Conservation (phyloP, 2,888 invertebrate species). For the Operophtera brumata region DNA sequence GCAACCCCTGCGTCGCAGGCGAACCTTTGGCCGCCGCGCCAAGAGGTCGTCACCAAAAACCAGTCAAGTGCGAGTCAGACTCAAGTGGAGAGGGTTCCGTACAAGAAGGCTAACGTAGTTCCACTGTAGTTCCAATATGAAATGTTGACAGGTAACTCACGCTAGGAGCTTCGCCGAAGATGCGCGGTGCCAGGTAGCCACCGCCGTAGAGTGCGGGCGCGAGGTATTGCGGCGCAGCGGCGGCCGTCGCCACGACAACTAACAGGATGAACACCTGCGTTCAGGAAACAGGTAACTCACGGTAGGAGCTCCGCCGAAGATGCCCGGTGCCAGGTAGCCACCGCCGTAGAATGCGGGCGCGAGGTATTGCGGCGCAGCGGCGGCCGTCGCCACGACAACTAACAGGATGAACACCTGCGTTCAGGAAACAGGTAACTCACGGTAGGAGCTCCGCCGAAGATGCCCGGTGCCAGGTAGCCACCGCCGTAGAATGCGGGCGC, state of each 20-base stretch:
- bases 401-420: conserved; percentile 65
- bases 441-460: conserved; percentile 21
- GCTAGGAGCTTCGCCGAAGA: conserved; percentile 20
- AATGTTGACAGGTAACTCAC: conserved; percentile 39
- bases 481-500: conserved; percentile 39
- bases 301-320: conserved; percentile 21
- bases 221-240: conserved; percentile 65
- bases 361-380: conserved; percentile 65
- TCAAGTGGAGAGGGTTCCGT: too few species aligned
- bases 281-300: conserved; percentile 39
- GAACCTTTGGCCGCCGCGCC: too few species aligned
- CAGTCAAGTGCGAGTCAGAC: too few species aligned
- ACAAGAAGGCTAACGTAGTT: too few species aligned
- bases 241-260: conserved; percentile 64
- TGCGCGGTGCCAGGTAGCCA: conserved; percentile 34
- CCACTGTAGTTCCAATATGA: too few species aligned
- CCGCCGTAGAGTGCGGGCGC: conserved; percentile 39
- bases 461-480: conserved; percentile 34
- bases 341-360: conserved; percentile 39
- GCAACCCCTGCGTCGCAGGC: too few species aligned
- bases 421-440: conserved; percentile 39
- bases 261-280: conserved; percentile 65
- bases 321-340: conserved; percentile 34
- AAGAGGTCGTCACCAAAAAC: too few species aligned
- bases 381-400: conserved; percentile 64